phyloP scores from a whole-genome alignment of 2,113 vertebrate species.

The Gorsachius goisagi region DNA sequence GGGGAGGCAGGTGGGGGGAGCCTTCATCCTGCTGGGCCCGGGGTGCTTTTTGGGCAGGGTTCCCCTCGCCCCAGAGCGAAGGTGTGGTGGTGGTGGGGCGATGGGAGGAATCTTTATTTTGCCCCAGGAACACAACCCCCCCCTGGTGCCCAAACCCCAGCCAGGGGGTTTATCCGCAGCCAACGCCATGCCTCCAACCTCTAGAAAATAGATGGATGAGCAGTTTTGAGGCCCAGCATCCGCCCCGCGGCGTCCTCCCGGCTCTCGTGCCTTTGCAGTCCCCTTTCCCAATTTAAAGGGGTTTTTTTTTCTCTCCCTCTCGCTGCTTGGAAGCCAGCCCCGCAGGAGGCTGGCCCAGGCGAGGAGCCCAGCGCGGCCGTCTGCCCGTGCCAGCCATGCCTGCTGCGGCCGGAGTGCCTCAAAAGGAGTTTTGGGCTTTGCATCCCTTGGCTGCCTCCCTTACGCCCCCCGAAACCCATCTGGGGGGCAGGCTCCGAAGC shows the following conservation, averaged over 20 bases:
- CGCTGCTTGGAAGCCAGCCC: background rate
- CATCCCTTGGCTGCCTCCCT: background rate
- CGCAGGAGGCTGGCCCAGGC: background rate
- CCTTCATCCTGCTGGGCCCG: too few species aligned
- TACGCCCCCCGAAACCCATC: background rate
- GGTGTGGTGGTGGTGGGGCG: background rate
- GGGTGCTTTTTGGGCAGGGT: too few species aligned
- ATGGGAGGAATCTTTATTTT: background rate
- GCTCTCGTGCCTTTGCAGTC: background rate
- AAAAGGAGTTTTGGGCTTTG: background rate
- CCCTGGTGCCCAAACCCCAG: background rate
- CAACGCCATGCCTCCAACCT: background rate
- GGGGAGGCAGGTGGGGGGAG: too few species aligned
- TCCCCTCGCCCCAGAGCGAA: background rate
- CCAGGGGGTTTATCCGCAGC: background rate
- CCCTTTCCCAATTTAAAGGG: background rate
- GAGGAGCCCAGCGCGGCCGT: background rate
- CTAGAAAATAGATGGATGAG: background rate
- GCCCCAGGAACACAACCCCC: background rate
- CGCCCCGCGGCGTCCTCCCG: background rate
- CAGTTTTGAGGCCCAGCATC: background rate
- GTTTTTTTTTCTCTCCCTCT: background rate
- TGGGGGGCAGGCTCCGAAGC: background rate
- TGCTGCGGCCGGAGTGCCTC: background rate
- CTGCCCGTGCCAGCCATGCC: background rate